Evolutionary conservation across 2,113 vertebrate genomes (phyloP), one percentile per base, ranked within the genome.

Genomic region (Cavia aperea): DNA sequence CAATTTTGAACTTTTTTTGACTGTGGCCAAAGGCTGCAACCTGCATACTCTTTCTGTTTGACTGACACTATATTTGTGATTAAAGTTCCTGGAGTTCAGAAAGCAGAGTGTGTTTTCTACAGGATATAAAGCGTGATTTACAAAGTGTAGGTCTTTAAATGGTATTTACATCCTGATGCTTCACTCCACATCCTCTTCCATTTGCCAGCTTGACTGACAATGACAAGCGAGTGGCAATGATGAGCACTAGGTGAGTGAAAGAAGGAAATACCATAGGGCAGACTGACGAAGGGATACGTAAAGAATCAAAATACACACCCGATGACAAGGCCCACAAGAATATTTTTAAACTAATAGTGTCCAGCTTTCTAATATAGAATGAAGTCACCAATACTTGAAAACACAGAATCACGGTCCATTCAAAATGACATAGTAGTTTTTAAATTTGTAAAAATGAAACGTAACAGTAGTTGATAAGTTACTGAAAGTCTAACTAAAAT

Each of bases 381-480:
- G 26, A 89, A 94, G 91, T 83, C 65, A 85, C 54, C 39, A 36
- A 23, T 58, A 75, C 63, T 78, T 86, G 54, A 87, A 93, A 89
- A 83, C 23, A 72, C 18, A 1, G 79, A 75, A 62, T 39, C 29
- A 39, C 72, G 33, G 23, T 2, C 87, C 36, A 88, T 51, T 33
- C 88, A 95, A 88, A 65, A 77, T 86, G 31, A 86, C 79, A 24
- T 23, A 75, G 1, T 36, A 88, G 51, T 63, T 91, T 81, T 83
- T 68, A 79, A 90, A 86, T 90, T 43, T 92, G 72, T 79, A 85
- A 95, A 94, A 93, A 72, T 56, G 63, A 96, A 93, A 60, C 7
- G 43, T 70, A 16, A 39, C 16, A 84, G 60, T 72, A 88, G 83
- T 49, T 93, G 43, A 63, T 46, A 92, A 54, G 31, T 56, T 91